phyloP scores from a whole-genome alignment of 2,797 vertebrate genomes.

The Nyctibius grandis region DNA sequence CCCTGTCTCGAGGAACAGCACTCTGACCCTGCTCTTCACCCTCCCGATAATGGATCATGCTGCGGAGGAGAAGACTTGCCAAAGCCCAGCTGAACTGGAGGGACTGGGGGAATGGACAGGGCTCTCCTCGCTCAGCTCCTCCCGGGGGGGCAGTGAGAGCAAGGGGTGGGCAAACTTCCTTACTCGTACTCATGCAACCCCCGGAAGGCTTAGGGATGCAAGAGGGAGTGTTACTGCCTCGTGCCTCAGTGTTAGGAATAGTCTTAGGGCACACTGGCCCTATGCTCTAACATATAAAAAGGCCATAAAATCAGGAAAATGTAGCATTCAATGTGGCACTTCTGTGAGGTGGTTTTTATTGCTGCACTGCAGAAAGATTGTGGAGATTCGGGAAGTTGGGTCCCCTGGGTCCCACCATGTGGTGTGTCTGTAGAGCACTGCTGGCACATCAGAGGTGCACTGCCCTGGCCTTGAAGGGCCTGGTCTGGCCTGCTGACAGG shows the following conservation, averaged over 20 bases:
- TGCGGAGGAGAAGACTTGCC: not conserved
- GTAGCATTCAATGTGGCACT: not conserved
- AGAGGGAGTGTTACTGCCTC: not conserved
- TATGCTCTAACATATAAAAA: not conserved
- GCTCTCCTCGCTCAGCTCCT: not conserved
- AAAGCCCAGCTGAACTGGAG: not conserved
- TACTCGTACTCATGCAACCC: no score
- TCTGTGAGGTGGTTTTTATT: not conserved
- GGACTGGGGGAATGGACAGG: not conserved
- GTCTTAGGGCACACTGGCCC: not conserved
- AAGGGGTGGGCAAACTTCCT: not conserved
- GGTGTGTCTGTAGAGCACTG: no score
- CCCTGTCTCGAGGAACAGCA: not conserved
- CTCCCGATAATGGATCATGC: not conserved
- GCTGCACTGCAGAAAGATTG: not conserved
- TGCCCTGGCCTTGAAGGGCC: not conserved
- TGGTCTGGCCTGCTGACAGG: not conserved
- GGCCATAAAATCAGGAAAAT: not conserved
- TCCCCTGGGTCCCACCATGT: not conserved
- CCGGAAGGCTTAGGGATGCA: not conserved
- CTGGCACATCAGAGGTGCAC: not conserved
- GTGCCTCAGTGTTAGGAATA: not conserved
- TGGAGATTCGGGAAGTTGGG: not conserved
- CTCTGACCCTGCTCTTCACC: not conserved
- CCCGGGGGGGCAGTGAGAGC: rapidly evolving